phyloP scores from a whole-genome alignment of 1,140 invertebrate species.

The Myzus persicae region DNA sequence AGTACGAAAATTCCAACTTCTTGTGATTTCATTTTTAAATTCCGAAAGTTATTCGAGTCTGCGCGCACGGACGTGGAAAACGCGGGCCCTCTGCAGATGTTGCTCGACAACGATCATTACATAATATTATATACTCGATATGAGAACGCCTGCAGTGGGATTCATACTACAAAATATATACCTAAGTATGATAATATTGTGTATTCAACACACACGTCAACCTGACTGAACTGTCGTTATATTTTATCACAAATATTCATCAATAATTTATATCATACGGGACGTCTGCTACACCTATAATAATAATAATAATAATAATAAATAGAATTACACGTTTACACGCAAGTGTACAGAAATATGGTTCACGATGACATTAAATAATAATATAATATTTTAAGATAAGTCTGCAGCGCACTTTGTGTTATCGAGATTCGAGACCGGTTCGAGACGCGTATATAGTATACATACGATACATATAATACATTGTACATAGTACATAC shows the following conservation, averaged over 20 bases:
- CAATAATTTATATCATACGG: background rate
- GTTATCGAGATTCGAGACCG: constrained; percentile 50
- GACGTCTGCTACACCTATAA: background rate
- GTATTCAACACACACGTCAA: background rate
- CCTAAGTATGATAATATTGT: too few species aligned
- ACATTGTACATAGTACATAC: too few species aligned
- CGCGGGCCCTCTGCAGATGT: background rate
- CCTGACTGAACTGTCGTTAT: background rate
- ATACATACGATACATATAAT: too few species aligned
- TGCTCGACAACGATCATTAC: background rate
- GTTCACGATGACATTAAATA: constrained; percentile 19
- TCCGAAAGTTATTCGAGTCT: background rate
- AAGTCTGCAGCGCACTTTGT: background rate
- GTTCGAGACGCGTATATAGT: background rate
- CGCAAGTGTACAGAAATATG: background rate
- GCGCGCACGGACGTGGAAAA: background rate
- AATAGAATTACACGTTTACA: background rate
- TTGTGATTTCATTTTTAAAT: background rate
- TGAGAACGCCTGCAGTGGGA: background rate
- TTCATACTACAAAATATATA: background rate
- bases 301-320: background rate
- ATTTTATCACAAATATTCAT: constrained; percentile 1
- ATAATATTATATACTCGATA: background rate
- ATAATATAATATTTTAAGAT: background rate
- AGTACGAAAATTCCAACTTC: background rate